Evolutionary conservation across 2,888 invertebrate species (phyloP).

Genomic region (Drosophila multiciliata): DNA sequence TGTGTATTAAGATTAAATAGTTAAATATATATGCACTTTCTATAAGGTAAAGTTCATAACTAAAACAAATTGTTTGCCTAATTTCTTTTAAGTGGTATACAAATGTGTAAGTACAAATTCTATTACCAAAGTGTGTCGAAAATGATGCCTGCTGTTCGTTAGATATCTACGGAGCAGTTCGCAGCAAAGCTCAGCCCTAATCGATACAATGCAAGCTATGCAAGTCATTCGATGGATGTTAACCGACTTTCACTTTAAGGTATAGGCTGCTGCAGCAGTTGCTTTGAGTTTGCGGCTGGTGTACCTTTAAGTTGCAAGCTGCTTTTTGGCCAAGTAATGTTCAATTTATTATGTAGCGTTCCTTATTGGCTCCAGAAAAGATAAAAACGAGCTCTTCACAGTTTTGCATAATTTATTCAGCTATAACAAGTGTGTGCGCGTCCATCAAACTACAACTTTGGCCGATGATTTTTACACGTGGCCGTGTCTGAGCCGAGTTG

Average conservation of each 20-base stretch:
- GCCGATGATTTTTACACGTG: constrained; percentile 66
- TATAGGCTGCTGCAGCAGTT: not conserved
- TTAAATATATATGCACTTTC: not conserved
- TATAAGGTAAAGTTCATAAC: not conserved
- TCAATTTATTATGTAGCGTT: constrained; percentile 71
- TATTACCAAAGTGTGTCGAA: not conserved
- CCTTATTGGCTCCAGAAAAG: constrained; percentile 42
- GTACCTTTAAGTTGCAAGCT: constrained; percentile 16
- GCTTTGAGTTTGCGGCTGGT: not conserved
- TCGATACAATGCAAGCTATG: constrained; percentile 47
- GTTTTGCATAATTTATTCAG: constrained; percentile 80
- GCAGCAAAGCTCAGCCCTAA: not conserved
- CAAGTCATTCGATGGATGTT: constrained; percentile 4
- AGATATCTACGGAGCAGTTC: not conserved
- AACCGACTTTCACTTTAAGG: not conserved
- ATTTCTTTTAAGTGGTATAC: not conserved
- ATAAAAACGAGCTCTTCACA: constrained; percentile 49
- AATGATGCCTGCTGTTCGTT: not conserved
- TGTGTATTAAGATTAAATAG: not conserved
- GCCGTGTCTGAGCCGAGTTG: constrained; percentile 14
- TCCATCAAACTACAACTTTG: constrained; percentile 23
- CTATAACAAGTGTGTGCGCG: constrained; percentile 68
- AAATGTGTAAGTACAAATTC: not conserved
- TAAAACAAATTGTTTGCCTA: not conserved
- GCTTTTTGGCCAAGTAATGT: constrained; percentile 10